These are phyloP conservation scores for Pseudolaguvia tuberculata DNA, from an alignment of 2,113 vertebrate genomes.

Conservation along the genomic window DNA sequence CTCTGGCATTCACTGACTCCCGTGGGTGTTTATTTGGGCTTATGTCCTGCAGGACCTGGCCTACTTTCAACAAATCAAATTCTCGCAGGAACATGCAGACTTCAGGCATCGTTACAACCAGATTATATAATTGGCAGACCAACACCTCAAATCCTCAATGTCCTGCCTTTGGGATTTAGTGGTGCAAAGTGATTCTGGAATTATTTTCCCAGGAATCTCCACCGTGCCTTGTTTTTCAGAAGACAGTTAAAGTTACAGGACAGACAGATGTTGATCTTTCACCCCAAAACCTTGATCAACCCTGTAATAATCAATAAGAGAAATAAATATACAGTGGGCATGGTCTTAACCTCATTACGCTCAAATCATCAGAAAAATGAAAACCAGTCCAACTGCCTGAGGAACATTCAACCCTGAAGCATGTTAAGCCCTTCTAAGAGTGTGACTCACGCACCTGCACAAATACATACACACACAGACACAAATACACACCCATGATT, in stretches of 20 bases:
- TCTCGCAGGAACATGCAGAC: not conserved
- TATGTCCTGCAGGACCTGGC: not conserved
- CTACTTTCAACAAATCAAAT: conserved; percentile 9
- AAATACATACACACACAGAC: no score
- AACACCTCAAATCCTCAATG: conserved; percentile 9
- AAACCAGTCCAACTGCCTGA: conserved; percentile 40
- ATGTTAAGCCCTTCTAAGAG: conserved; percentile 6
- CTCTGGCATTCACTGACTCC: conserved; percentile 34
- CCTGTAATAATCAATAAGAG: not conserved
- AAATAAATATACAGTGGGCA: not conserved
- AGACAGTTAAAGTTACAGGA: not conserved
- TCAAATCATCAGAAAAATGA: conserved; percentile 25
- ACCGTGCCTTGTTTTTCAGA: not conserved
- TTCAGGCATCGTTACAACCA: not conserved
- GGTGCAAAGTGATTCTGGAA: not conserved
- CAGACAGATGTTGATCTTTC: conserved; percentile 39
- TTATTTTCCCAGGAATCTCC: conserved; percentile 6
- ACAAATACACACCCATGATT: conserved; percentile 1
- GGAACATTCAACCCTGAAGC: conserved; percentile 32
- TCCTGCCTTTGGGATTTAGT: not conserved
- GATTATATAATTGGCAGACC: not conserved
- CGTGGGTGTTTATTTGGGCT: conserved; percentile 8
- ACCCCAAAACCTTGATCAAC: conserved; percentile 33
- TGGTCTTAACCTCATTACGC: not conserved
- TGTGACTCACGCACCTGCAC: conserved; percentile 16